Evolutionary conservation across 2,113 vertebrate genomes (phyloP).

Genomic region (Falcunculus frontatus): DNA sequence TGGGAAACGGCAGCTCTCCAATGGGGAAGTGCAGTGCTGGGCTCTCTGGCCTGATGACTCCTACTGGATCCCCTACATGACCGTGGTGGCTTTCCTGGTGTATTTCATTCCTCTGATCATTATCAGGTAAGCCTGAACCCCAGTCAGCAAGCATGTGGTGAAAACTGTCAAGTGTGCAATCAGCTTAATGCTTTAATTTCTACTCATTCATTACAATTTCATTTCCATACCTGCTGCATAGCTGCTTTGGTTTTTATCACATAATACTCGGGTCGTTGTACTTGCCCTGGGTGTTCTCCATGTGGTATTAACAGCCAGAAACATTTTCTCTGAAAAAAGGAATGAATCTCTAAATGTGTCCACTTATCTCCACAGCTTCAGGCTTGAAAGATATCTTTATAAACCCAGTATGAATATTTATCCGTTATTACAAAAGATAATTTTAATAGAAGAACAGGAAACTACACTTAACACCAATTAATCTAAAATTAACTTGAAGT

Average conservation of each 20-base stretch:
- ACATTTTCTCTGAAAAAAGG: background rate
- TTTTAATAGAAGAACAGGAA: background rate
- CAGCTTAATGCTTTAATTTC: slow-evolving; percentile 10
- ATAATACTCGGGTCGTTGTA: accelerated
- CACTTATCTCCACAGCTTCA: background rate
- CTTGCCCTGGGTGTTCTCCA: background rate
- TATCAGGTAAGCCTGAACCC: slow-evolving; percentile 66
- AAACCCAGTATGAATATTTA: background rate
- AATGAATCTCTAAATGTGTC: background rate
- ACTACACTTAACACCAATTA: background rate
- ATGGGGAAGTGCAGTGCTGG: slow-evolving; percentile 78
- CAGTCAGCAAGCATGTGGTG: background rate
- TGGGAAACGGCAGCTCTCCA: slow-evolving; percentile 74
- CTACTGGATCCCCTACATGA: slow-evolving; percentile 81
- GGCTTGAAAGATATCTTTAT: background rate
- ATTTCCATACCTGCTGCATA: background rate
- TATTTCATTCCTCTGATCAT: slow-evolving; percentile 79
- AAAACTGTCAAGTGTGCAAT: background rate
- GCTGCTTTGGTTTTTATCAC: background rate
- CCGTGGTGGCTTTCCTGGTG: slow-evolving; percentile 74
- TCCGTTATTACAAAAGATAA: background rate
- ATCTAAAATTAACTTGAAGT: slow-evolving; percentile 16
- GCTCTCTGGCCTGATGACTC: slow-evolving; percentile 78
- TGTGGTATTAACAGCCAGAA: background rate
- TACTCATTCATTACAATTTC: background rate